These are phyloP conservation scores for Poecilus cupreus DNA, from an alignment of 2,888 invertebrate species.

Conservation along the genomic window DNA sequence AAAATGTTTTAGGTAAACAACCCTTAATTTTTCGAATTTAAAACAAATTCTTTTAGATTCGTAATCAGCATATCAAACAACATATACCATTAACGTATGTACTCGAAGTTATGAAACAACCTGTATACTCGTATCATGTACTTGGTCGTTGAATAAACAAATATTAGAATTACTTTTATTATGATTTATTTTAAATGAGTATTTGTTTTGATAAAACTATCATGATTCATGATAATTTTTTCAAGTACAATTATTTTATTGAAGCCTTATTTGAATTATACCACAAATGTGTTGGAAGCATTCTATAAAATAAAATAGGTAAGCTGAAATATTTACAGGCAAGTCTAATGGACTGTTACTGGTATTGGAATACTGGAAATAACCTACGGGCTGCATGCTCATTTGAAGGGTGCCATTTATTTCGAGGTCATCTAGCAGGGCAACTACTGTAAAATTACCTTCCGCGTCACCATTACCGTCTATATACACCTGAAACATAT, in stretches of 20 bases:
- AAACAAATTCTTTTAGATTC: too few relatives aligned
- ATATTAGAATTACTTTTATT: too few relatives aligned
- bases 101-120: too few relatives aligned
- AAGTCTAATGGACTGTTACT: conserved; percentile 75
- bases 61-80: too few relatives aligned
- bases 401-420: conserved; percentile 76
- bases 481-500: conserved; percentile 81
- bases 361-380: conserved; percentile 79
- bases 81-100: too few relatives aligned
- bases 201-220: too few relatives aligned
- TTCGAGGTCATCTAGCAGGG: conserved; percentile 79
- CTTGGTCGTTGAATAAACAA: too few relatives aligned
- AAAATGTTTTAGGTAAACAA: too few relatives aligned
- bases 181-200: too few relatives aligned
- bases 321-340: conserved; percentile 75
- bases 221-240: too few relatives aligned
- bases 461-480: conserved; percentile 93
- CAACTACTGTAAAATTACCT: conserved; percentile 92
- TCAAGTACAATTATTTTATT: neutral
- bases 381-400: conserved; percentile 86
- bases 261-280: neutral
- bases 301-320: neutral
- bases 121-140: too few relatives aligned
- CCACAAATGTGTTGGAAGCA: neutral
- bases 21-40: too few relatives aligned